These are phyloP conservation scores for Cryptocheilus praepositus DNA, from an alignment of 2,888 invertebrate species.

Conservation along the genomic window DNA sequence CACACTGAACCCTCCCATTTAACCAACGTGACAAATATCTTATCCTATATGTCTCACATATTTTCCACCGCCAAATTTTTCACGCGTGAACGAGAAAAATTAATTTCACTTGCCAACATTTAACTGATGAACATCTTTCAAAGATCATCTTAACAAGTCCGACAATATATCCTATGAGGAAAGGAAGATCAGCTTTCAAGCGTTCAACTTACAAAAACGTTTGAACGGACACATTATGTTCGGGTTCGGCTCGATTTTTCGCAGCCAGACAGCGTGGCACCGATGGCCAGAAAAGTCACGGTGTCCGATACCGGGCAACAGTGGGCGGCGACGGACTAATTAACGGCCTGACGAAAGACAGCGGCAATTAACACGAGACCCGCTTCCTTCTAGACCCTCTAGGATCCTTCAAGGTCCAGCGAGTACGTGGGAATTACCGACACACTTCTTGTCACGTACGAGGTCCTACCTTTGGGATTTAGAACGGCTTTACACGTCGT, in stretches of 20 bases:
- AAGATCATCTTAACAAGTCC: no score
- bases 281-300: constrained; percentile 39
- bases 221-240: not conserved
- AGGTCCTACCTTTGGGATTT: no score
- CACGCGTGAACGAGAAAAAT: not conserved
- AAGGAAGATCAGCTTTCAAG: no score
- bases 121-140: no score
- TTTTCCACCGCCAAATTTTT: no score
- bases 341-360: constrained; percentile 69
- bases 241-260: constrained; percentile 10
- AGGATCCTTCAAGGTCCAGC: constrained; percentile 18
- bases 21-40: no score
- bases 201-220: not conserved
- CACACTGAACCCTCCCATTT: no score
- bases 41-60: no score
- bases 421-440: constrained; percentile 46
- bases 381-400: constrained; percentile 53
- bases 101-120: no score
- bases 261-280: constrained; percentile 62
- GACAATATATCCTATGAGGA: no score
- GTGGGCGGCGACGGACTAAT: constrained; percentile 62
- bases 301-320: constrained; percentile 25
- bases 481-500: no score
- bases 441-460: no score
- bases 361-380: constrained; percentile 61